phyloP scores from a whole-genome alignment of 2,797 vertebrate genomes.

The Prunella strophiata region DNA sequence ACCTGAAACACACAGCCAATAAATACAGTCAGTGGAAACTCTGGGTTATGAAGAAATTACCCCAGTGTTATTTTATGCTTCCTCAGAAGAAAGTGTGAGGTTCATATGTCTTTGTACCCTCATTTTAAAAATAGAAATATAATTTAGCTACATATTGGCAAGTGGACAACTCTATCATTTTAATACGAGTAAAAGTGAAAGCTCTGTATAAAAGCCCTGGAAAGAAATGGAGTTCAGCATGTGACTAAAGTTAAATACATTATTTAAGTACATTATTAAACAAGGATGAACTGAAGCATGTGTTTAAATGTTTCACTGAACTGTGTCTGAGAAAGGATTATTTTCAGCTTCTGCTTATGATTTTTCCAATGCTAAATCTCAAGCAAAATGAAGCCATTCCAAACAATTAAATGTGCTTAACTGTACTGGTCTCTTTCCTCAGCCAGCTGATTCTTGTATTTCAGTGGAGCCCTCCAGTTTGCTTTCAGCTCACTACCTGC shows the following conservation, averaged over 20 bases:
- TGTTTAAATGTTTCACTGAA: slow-evolving; percentile 15
- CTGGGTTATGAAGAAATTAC: not conserved
- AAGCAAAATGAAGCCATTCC: not conserved
- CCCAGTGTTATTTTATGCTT: not conserved
- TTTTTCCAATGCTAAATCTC: slow-evolving; percentile 28
- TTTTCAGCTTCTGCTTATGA: slow-evolving; percentile 27
- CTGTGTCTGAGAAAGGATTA: not conserved
- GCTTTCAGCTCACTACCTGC: not conserved
- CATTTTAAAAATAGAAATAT: slow-evolving; percentile 33
- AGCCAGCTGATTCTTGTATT: not conserved
- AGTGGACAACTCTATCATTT: not conserved
- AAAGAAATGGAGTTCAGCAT: not conserved
- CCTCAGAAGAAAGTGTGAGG: not conserved
- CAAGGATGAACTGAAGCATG: not conserved
- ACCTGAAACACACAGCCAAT: not conserved
- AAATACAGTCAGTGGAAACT: not conserved
- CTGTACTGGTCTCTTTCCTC: not conserved
- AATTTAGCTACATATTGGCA: slow-evolving; percentile 6
- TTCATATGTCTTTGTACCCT: not conserved
- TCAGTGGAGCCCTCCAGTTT: not conserved
- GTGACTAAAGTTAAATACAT: not conserved
- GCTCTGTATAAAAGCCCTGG: not conserved
- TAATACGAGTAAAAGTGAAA: not conserved
- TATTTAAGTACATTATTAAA: slow-evolving; percentile 1
- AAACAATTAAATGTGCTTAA: slow-evolving; percentile 35